Conservation (phyloP, 2,113 vertebrate genomes). For the Gallinago undulata region DNA sequence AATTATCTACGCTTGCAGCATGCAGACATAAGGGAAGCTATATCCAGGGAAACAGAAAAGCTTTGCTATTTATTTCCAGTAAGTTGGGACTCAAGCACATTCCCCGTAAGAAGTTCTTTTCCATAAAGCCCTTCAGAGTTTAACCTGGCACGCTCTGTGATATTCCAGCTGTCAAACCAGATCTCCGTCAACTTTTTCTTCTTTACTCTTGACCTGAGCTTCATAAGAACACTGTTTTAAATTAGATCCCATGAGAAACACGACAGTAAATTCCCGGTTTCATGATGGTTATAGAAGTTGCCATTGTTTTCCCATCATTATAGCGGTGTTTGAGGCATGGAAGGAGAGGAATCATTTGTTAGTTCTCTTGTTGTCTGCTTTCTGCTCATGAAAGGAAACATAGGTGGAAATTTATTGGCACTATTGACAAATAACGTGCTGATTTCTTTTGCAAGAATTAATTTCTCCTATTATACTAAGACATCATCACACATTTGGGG, state of each 20-base stretch:
- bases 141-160: conserved; percentile 1
- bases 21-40: neutral
- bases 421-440: neutral
- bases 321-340: neutral
- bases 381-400: neutral
- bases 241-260: conserved; percentile 72
- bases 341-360: neutral
- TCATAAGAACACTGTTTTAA: conserved; percentile 67
- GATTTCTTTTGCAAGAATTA: neutral
- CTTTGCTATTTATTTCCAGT: neutral
- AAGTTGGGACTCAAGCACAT: neutral
- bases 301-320: conserved; percentile 60
- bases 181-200: conserved; percentile 55
- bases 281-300: conserved; percentile 66
- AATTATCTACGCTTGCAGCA: neutral
- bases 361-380: neutral
- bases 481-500: neutral
- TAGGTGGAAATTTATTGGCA: neutral
- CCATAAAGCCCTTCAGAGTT: neutral
- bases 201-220: conserved; percentile 70
- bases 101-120: neutral
- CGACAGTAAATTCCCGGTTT: conserved; percentile 59
- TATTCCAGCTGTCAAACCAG: conserved; percentile 61
- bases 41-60: neutral
- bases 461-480: neutral